phyloP scores from a whole-genome alignment of 2,113 vertebrate species.

The Coptodon rendalli region DNA sequence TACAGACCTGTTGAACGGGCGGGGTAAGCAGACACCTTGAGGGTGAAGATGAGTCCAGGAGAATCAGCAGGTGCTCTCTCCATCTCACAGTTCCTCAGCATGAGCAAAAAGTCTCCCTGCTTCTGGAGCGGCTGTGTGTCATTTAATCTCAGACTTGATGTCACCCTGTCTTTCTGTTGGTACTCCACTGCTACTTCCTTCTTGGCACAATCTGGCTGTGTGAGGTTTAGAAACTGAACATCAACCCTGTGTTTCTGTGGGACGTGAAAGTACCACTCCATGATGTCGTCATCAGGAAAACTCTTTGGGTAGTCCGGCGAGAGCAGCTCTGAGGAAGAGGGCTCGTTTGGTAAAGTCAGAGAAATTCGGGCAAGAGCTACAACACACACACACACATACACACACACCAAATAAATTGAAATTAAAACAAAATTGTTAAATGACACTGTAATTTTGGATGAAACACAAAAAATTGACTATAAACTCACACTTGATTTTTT shows the following conservation, averaged over 20 bases:
- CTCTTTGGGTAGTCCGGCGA: too few relatives aligned
- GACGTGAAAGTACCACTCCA: conserved; percentile 81
- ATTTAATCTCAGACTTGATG: conserved; percentile 39
- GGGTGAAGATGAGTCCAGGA: conserved; percentile 63
- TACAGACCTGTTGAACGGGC: conserved; percentile 25
- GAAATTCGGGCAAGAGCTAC: too few relatives aligned
- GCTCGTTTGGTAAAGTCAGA: too few relatives aligned
- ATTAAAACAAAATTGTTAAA: neutral
- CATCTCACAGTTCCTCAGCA: conserved; percentile 83
- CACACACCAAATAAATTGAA: accelerated
- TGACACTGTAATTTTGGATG: accelerated
- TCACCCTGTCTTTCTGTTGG: conserved; percentile 21
- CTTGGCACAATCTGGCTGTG: conserved; percentile 73
- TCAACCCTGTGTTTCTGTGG: conserved; percentile 67
- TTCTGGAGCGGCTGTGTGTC: conserved; percentile 71
- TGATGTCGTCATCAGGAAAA: conserved; percentile 64
- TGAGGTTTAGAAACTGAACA: conserved; percentile 70
- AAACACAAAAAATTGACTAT: neutral
- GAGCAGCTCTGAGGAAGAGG: too few relatives aligned
- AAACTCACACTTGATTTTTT: conserved; percentile 82
- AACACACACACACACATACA: neutral
- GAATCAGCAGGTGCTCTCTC: conserved; percentile 43
- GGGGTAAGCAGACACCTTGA: conserved; percentile 66
- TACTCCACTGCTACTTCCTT: conserved; percentile 77
- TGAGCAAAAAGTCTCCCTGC: conserved; percentile 76